A percentile compares a stretch with the other conserved stretches of the same genome.
Conservation (phyloP, 1,140 invertebrate species). For the Philotrypesis tridentata region DNA sequence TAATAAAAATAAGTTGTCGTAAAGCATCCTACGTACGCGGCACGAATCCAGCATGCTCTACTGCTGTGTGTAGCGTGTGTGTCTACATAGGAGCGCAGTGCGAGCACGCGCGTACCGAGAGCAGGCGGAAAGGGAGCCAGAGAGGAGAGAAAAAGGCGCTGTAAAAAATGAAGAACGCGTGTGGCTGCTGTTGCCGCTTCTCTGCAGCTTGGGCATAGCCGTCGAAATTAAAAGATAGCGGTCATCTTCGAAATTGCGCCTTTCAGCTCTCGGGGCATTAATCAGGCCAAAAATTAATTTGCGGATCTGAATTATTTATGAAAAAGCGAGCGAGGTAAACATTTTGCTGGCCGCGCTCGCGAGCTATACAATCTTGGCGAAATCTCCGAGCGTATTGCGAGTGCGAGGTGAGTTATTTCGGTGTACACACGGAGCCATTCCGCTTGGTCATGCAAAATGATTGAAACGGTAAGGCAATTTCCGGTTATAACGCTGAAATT, state of each 20-base stretch:
- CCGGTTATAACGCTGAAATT: not conserved
- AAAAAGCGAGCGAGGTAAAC: not conserved
- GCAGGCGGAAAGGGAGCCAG: too few relatives aligned
- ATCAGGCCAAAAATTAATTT: not conserved
- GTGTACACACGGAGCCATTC: not conserved
- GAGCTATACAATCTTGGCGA: not conserved
- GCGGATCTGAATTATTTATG: not conserved
- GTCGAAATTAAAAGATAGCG: not conserved
- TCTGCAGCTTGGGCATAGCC: too few relatives aligned
- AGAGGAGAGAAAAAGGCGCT: not conserved
- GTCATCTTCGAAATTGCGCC: not conserved
- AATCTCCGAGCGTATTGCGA: not conserved
- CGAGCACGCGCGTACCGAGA: not conserved
- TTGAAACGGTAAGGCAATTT: not conserved
- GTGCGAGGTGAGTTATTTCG: not conserved
- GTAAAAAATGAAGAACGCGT: not conserved
- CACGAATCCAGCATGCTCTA: not conserved
- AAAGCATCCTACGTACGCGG: conserved; percentile 24
- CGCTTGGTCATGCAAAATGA: conserved; percentile 27
- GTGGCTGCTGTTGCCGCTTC: not conserved
- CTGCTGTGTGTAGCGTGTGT: too few relatives aligned
- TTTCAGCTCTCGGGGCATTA: not conserved
- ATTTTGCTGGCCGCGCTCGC: not conserved
- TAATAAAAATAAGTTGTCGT: conserved; percentile 43
- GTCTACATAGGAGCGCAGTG: not conserved